phyloP scores from a whole-genome alignment of 2,888 invertebrate genomes.

The Acrobeloides nanus region DNA sequence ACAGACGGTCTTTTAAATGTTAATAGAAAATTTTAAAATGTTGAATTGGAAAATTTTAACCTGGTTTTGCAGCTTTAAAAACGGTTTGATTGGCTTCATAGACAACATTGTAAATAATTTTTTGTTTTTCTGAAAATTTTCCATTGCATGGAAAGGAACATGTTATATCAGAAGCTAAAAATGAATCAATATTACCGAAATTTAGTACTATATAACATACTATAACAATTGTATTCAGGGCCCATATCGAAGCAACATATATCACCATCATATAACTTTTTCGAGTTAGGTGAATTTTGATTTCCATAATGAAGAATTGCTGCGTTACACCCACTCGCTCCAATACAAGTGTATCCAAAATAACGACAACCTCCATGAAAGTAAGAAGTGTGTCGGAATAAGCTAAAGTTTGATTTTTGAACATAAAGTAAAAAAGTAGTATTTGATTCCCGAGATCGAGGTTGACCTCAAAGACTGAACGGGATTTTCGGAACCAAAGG shows the following conservation, averaged over 20 bases:
- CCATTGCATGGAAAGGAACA: constrained; percentile 90
- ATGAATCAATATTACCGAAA: no score
- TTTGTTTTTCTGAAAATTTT: constrained; percentile 82
- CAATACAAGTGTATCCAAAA: constrained; percentile 83
- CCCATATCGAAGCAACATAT: constrained; percentile 71
- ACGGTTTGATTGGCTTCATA: constrained; percentile 77
- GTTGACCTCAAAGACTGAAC: no score
- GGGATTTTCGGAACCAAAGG: no score
- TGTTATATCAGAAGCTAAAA: constrained; percentile 77
- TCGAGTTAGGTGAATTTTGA: constrained; percentile 84
- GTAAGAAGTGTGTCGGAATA: constrained; percentile 69
- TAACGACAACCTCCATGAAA: constrained; percentile 80
- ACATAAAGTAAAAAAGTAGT: no score
- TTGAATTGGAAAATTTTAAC: no score
- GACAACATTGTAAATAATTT: constrained; percentile 76
- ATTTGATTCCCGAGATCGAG: no score
- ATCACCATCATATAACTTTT: constrained; percentile 71
- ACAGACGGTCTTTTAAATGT: no score
- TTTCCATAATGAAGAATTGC: constrained; percentile 92
- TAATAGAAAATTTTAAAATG: no score
- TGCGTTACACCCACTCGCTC: constrained; percentile 78
- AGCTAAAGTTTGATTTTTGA: no score
- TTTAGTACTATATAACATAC: constrained; percentile 10
- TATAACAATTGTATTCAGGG: constrained; percentile 82
- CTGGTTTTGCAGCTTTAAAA: constrained; percentile 72